Base-by-base conservation (phyloP, 2,888 invertebrate genomes). In the Theretra japonica region DNA sequence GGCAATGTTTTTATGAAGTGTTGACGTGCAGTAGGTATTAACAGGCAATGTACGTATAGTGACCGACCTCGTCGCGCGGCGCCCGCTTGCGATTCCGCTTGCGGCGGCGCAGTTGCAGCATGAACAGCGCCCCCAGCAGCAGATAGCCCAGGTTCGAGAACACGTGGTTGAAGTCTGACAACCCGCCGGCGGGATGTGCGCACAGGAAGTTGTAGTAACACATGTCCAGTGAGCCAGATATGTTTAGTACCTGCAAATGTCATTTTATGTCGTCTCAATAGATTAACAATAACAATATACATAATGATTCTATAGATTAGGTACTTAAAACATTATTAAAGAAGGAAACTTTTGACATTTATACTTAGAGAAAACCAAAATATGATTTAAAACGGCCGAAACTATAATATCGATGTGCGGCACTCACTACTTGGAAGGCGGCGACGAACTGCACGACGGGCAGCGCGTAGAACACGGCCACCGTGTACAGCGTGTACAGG, bases 121-220 rank as follows among this genome's bases (percentile, higher is more conserved):
- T 92, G 89, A 98, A 98, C 28, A 98, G 95, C 70, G 97, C 87
- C 28, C 98, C 98, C 75, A 98, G 95, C 87, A 97, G 88, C 76
- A 98, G 88, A 89, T 98, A 98, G 62, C 98, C 98, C 72, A 97
- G 95, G 93, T 98, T 98, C 71, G 97, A 97, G 88, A 96, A 96
- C 71, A 98, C 96, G 88, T 98, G 98, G 95, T 98, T 98, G 90
- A 98, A 98, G 87, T 98, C 97, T 68, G 96, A 96, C 70, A 98
- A 89, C 57, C 95, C 91, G 70, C 96, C 96, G 70, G 96, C 91
- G 0, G 97, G 97, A 92, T 97, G 97, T 53, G 98, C 96, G 90
- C 98, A 98, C 75, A 97, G 93, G 92, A 98, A 98, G 92, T 98
- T 98, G 94, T 98, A 98, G 91, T 97, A 98, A 91, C 98, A 98